phyloP scores from a whole-genome alignment of 2,113 vertebrate genomes.

The Murina feae region DNA sequence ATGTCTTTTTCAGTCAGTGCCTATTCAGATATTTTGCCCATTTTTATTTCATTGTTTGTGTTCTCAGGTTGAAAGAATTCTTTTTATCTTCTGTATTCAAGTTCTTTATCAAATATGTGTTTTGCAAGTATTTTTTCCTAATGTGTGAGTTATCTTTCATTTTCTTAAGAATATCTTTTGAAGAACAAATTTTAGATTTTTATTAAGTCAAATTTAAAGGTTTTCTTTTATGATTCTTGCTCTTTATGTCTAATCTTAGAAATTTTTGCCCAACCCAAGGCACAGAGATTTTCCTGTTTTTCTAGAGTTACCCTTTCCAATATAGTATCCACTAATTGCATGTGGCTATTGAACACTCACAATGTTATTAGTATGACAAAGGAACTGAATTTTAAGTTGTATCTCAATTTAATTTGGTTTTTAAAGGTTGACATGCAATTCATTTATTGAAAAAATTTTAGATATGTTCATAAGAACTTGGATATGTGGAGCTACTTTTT shows the following conservation, averaged over 20 bases:
- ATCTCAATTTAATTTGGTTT: not conserved
- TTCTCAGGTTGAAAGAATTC: not conserved
- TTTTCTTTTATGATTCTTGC: not conserved
- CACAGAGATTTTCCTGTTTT: not conserved
- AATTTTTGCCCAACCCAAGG: not conserved
- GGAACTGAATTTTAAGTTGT: not conserved
- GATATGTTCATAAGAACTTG: not conserved
- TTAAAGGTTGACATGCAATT: not conserved
- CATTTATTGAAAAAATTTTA: not conserved
- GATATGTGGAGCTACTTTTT: not conserved
- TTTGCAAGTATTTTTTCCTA: not conserved
- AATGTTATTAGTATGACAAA: not conserved
- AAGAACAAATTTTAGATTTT: not conserved
- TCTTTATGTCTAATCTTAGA: constrained; percentile 4
- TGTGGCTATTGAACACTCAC: not conserved
- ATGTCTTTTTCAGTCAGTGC: not conserved
- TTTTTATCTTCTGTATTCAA: not conserved
- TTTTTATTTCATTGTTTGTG: not conserved
- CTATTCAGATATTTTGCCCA: not conserved
- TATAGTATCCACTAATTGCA: not conserved
- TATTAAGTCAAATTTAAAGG: not conserved
- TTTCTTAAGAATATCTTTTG: not conserved
- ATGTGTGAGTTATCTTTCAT: not conserved
- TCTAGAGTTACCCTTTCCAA: not conserved
- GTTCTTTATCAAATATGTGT: not conserved